Conservation (phyloP, 2,797 vertebrate genomes). For the Bovichtus variegatus region DNA sequence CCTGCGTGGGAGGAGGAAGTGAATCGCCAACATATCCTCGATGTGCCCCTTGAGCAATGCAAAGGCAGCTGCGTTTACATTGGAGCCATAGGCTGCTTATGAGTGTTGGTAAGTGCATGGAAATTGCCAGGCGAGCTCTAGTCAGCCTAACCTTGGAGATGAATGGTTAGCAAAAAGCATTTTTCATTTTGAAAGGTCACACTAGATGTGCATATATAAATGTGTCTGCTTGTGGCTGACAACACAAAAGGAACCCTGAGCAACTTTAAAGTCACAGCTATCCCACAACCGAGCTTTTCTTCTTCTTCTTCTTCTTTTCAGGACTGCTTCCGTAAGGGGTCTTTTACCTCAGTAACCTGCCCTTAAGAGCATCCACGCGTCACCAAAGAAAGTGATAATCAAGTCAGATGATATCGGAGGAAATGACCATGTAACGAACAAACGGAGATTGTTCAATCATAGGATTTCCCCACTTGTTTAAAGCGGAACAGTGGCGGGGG, state of each 20-base stretch:
- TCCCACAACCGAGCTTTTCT: background rate
- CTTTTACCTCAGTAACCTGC: background rate
- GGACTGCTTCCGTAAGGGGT: background rate
- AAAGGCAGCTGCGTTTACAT: constrained; percentile 21
- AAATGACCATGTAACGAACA: too few species aligned
- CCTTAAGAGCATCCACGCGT: background rate
- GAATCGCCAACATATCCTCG: constrained; percentile 30
- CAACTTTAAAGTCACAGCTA: background rate
- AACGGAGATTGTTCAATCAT: too few species aligned
- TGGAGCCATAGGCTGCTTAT: background rate
- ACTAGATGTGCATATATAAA: background rate
- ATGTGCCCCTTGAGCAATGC: constrained; percentile 64
- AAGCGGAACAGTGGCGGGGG: too few species aligned
- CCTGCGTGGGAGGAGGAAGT: constrained; percentile 41
- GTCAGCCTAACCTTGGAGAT: constrained; percentile 35
- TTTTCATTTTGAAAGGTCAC: constrained; percentile 23
- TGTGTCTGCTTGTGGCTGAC: background rate
- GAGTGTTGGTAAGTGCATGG: background rate
- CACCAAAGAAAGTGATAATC: too few species aligned
- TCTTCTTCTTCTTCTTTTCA: too few species aligned
- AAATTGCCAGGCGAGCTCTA: constrained; percentile 4
- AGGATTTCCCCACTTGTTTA: too few species aligned
- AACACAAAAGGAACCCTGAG: background rate
- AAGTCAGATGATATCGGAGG: too few species aligned
- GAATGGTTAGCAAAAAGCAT: background rate